phyloP scores from a whole-genome alignment of 2,797 vertebrate genomes.

The Simalia tracyae region DNA sequence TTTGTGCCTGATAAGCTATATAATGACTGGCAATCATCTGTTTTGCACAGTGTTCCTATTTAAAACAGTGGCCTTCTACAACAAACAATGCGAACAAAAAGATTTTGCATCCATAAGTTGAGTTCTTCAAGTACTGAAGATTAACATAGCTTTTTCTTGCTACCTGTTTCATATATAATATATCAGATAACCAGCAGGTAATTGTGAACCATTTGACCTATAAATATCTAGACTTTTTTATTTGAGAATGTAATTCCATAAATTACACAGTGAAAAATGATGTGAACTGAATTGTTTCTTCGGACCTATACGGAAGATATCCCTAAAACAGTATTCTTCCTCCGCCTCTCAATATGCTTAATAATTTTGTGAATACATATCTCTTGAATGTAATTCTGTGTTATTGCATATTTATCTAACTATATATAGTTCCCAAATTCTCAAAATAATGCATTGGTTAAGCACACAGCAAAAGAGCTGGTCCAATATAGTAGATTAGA shows the following conservation, averaged over 20 bases:
- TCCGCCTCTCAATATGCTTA: background rate
- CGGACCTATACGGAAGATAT: no score
- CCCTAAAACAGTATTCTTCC: background rate
- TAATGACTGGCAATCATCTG: background rate
- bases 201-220: conserved; percentile 24
- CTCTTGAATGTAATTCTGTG: background rate
- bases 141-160: conserved; percentile 12
- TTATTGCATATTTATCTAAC: background rate
- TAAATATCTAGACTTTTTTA: conserved; percentile 17
- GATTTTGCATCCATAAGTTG: background rate
- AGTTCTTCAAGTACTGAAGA: background rate
- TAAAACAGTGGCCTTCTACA: background rate
- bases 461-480: background rate
- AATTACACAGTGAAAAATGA: background rate
- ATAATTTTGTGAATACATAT: background rate
- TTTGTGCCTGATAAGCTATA: background rate
- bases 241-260: background rate
- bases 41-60: background rate
- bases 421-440: background rate
- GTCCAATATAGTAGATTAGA: background rate
- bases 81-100: background rate
- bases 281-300: background rate
- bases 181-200: conserved; percentile 17
- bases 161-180: conserved; percentile 23
- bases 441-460: background rate